Conservation (phyloP, 2,797 vertebrate species). For the Miichthys miiuy region DNA sequence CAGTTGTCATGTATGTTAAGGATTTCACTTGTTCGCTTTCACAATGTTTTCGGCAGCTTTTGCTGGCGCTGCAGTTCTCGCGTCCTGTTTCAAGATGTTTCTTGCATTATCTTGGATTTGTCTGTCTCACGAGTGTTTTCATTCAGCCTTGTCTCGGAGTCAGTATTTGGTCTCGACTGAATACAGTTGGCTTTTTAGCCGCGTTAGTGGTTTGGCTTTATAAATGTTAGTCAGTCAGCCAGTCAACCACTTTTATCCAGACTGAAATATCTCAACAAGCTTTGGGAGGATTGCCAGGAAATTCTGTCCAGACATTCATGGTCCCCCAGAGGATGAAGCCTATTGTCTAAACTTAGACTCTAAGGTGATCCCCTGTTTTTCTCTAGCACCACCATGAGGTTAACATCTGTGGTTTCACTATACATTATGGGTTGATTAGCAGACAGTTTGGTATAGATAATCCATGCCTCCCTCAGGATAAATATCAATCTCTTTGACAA, state of each 20-base stretch:
- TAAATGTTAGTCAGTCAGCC: neutral
- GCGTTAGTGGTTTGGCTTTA: neutral
- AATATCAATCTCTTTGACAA: neutral
- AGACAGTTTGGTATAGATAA: neutral
- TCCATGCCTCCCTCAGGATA: neutral
- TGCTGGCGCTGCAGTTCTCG: neutral
- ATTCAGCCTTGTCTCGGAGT: neutral
- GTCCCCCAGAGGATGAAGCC: neutral
- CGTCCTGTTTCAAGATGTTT: neutral
- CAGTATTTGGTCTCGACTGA: conserved; percentile 1
- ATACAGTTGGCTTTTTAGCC: conserved; percentile 1
- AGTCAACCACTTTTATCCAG: neutral
- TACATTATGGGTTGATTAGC: no score
- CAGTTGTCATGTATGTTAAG: neutral
- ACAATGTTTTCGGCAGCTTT: neutral
- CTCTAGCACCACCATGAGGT: neutral
- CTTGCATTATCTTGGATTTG: neutral
- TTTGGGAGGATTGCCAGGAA: neutral
- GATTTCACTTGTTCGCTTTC: neutral
- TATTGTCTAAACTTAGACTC: neutral
- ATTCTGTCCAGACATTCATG: neutral
- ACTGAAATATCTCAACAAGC: neutral
- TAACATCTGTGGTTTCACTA: neutral
- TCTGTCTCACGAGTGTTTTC: neutral
- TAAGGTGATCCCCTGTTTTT: neutral